Evolutionary conservation across 1,140 invertebrate genomes (phyloP), one percentile per base, ranked within the genome.

Genomic region (Cepaea nemoralis): DNA sequence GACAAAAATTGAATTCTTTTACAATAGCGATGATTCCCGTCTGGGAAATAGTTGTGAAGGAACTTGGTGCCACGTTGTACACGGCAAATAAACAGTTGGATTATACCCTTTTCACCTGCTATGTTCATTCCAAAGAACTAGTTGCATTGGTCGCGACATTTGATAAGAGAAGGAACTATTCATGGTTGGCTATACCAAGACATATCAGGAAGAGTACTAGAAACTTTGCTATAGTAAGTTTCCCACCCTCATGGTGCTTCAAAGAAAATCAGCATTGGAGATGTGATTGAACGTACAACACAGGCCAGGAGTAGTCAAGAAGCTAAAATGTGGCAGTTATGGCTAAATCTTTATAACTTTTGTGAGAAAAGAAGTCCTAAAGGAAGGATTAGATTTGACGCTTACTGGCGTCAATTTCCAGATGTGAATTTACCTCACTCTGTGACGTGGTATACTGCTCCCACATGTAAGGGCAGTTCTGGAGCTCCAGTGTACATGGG

Each of bases 401-500:
- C 8, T 6, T 67, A 66, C 39, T 37, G 6, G 5, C 55, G 31
- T 19, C 10, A 37, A 22, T 14, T 35, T 19, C 33, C 45, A 10
- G 55, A 67, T 12, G 3, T 77, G 16, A 27, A 14, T 22, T 19
- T 66, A n/a, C 63, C 76, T 1, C 42, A 66, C 33, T 67, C 12
- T 3, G 42, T 45, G 1, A 80, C 67, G 3, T 33, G 63, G 66
- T 80, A 80, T 42, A n/a, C 24, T 37, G 37, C 77, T 14, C 63
- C 77, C 5, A 80, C 77, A 31, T 80, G 77, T 37, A 42, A 31
- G 45, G 77, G 77, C 33, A 80, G 77, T 48, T 70, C 66, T 27
- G 77, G 77, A 3, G 77, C 77, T 6, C 77, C 77, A 40, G 77
- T 80, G 27, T 80, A 70, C 67, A 80, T 71, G 63, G 77, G 77